Conservation (phyloP, 2,113 vertebrate species). For the Apistogramma diplotaenia region DNA sequence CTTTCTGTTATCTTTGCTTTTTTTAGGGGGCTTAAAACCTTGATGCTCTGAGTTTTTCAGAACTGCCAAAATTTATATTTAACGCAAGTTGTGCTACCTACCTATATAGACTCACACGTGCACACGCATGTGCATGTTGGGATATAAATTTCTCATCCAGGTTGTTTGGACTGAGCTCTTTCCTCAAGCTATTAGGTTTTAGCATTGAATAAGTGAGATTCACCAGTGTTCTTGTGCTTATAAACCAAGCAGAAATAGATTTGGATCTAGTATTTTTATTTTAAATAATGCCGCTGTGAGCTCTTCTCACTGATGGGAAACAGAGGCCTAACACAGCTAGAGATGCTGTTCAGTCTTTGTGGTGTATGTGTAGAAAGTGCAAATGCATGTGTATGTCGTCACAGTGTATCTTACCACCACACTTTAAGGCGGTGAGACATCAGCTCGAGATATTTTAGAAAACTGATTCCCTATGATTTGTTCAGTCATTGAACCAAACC, state of each 20-base stretch:
- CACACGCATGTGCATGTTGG: rapidly evolving
- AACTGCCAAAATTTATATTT: not conserved
- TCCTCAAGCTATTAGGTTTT: not conserved
- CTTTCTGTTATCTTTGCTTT: slow-evolving; percentile 7
- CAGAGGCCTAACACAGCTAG: not conserved
- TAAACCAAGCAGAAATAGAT: not conserved
- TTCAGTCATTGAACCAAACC: not conserved
- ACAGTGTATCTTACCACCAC: not conserved
- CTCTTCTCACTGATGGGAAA: not conserved
- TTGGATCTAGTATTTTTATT: not conserved
- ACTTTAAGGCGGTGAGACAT: not conserved
- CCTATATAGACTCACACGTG: rapidly evolving
- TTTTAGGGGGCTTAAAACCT: slow-evolving; percentile 1
- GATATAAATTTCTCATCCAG: not conserved
- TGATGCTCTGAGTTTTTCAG: slow-evolving; percentile 9
- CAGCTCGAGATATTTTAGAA: not conserved
- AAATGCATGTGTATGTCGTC: no score
- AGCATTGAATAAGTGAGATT: not conserved
- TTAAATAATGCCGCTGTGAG: not conserved
- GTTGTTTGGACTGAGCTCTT: not conserved
- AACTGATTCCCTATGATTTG: not conserved
- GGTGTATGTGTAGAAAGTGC: no score
- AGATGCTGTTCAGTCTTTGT: no score
- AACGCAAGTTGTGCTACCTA: not conserved
- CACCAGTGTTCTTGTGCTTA: not conserved